Conservation (phyloP, 2,797 vertebrate species). For the Xyrichtys novacula region DNA sequence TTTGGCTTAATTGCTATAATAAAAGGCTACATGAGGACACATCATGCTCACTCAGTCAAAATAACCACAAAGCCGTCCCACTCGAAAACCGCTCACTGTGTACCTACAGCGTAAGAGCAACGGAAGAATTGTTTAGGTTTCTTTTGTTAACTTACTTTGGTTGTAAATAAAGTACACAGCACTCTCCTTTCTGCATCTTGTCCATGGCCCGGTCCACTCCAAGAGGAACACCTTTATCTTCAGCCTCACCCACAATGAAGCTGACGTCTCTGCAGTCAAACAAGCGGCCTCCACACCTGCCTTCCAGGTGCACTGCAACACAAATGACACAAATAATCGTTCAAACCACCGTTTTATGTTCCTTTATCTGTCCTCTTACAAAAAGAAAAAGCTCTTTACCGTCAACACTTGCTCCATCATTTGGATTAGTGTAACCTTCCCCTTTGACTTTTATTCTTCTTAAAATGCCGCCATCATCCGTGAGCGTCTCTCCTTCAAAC, state of each 20-base stretch:
- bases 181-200: slow-evolving; percentile 96
- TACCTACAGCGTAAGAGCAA: background rate
- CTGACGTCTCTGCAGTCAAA: slow-evolving; percentile 92
- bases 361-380: background rate
- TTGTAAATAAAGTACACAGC: slow-evolving; percentile 90
- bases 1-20: background rate
- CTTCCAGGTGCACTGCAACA: slow-evolving; percentile 91
- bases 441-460: slow-evolving; percentile 95
- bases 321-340: slow-evolving; percentile 25
- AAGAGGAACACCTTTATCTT: slow-evolving; percentile 92
- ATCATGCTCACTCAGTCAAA: background rate
- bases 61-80: slow-evolving; percentile 4
- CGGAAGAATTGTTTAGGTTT: background rate
- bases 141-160: slow-evolving; percentile 85
- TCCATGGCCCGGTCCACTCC: slow-evolving; percentile 97
- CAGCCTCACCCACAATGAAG: slow-evolving; percentile 92
- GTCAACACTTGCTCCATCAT: slow-evolving; percentile 91
- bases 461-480: slow-evolving; percentile 91
- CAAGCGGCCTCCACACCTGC: slow-evolving; percentile 83
- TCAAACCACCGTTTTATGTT: background rate
- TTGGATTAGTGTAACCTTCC: slow-evolving; percentile 93
- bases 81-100: background rate
- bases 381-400: slow-evolving; percentile 78
- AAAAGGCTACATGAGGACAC: background rate
- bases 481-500: slow-evolving; percentile 93